These are phyloP conservation scores for Rhopalosiphum padi DNA, from an alignment of 1,140 invertebrate species.

Conservation along the genomic window DNA sequence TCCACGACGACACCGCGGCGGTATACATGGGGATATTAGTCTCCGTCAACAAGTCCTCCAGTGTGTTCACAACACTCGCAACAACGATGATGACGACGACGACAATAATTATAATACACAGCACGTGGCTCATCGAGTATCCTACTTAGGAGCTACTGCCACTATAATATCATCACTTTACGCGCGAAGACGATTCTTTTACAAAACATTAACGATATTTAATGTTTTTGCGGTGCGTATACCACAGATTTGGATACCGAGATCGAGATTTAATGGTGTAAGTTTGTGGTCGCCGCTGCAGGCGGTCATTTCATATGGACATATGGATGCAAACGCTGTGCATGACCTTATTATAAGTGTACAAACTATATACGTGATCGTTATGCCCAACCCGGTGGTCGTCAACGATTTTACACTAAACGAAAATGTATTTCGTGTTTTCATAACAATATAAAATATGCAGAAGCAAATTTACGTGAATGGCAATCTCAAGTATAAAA, in stretches of 20 bases:
- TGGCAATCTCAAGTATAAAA: too few relatives aligned
- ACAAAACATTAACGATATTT: neutral
- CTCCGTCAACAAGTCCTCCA: conserved; percentile 38
- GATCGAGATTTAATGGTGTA: too few relatives aligned
- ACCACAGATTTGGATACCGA: neutral
- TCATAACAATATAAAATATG: too few relatives aligned
- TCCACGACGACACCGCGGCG: neutral
- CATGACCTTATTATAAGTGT: too few relatives aligned
- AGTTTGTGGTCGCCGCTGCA: too few relatives aligned
- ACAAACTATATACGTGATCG: neutral
- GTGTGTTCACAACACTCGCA: neutral
- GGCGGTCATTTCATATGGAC: too few relatives aligned
- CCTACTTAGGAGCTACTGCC: neutral
- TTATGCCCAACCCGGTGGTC: neutral
- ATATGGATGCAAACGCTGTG: too few relatives aligned
- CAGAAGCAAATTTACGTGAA: too few relatives aligned
- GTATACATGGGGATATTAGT: neutral
- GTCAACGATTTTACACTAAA: too few relatives aligned
- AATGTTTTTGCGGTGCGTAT: neutral
- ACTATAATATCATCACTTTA: neutral
- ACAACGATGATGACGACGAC: neutral
- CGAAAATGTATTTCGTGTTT: too few relatives aligned
- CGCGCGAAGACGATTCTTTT: neutral
- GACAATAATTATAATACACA: neutral
- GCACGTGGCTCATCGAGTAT: neutral